A percentile compares a stretch with the other conserved stretches of the same genome.
These are phyloP conservation scores for Steatocranus sp. DNA, from an alignment of 2,797 vertebrate species.

Conservation along the genomic window DNA sequence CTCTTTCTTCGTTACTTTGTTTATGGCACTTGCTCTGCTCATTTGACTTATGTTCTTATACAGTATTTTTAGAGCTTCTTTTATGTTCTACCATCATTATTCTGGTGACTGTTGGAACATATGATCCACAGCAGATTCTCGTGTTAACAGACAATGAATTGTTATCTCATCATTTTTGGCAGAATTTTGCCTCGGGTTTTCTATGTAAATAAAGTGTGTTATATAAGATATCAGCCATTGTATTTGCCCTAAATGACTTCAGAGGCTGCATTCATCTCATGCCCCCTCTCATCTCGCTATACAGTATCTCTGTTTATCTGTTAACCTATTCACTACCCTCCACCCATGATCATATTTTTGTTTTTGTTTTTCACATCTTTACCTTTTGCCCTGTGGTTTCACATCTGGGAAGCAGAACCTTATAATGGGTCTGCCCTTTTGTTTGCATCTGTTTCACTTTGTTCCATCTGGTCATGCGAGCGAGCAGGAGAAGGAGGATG, in stretches of 20 bases:
- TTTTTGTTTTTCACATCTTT: background rate
- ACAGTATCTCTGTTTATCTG: background rate
- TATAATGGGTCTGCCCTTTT: conserved; percentile 15
- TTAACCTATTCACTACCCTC: background rate
- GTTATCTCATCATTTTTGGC: background rate
- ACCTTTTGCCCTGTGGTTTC: background rate
- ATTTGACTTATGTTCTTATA: background rate
- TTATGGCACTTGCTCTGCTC: background rate
- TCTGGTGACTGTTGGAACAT: background rate
- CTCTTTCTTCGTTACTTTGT: background rate
- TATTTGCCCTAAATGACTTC: background rate
- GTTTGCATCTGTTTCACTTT: conserved; percentile 12
- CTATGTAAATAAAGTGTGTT: background rate
- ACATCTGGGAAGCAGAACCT: conserved; percentile 24
- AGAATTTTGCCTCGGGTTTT: background rate
- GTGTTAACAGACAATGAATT: background rate
- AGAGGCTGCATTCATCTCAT: background rate
- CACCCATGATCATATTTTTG: background rate
- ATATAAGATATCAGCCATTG: background rate
- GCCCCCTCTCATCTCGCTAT: background rate
- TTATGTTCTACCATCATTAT: background rate
- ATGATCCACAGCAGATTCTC: background rate
- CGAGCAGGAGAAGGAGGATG: background rate
- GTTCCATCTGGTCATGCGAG: background rate
- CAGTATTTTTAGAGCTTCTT: background rate